Percentiles rank a stretch among this genome's conserved stretches.
These are phyloP conservation scores for Pelagia noctiluca DNA, from an alignment of 30 jellyfish, hydroid and myxozoan species.

Conservation along the genomic window DNA sequence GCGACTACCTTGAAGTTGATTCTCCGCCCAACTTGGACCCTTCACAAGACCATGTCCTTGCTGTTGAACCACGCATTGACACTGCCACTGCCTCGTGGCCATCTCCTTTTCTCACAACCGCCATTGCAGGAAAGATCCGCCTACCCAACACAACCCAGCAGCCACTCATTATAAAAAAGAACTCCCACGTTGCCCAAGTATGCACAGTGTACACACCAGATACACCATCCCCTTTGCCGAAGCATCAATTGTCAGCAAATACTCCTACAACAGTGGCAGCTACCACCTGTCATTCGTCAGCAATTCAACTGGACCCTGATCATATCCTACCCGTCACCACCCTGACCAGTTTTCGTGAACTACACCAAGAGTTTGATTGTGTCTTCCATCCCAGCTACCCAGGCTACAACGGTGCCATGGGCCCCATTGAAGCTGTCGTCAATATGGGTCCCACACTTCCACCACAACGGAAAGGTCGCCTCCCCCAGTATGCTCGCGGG, in stretches of 20 bases:
- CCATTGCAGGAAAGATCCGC: background rate
- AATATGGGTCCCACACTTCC: too few species aligned
- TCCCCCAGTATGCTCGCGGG: conserved; percentile 50
- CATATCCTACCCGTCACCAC: conserved; percentile 13
- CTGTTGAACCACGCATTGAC: too few species aligned
- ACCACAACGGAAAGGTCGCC: conserved; percentile 60
- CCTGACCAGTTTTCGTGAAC: background rate
- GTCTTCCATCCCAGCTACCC: too few species aligned
- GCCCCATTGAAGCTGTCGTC: too few species aligned
- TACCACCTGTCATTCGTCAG: too few species aligned
- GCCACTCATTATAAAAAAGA: background rate
- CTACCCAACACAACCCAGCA: too few species aligned
- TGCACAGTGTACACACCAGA: too few species aligned
- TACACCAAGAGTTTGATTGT: conserved; percentile 8
- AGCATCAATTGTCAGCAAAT: too few species aligned
- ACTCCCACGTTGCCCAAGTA: conserved; percentile 37
- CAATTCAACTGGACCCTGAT: too few species aligned
- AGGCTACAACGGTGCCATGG: too few species aligned
- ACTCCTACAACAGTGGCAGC: too few species aligned
- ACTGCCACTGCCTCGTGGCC: conserved; percentile 46
- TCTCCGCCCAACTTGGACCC: conserved; percentile 7
- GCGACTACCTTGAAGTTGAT: background rate
- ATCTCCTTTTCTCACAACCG: background rate
- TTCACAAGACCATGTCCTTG: background rate
- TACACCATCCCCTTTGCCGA: too few species aligned